Base-by-base conservation (phyloP, 2,113 vertebrate genomes). In the Cynoglossus semilaevis region DNA sequence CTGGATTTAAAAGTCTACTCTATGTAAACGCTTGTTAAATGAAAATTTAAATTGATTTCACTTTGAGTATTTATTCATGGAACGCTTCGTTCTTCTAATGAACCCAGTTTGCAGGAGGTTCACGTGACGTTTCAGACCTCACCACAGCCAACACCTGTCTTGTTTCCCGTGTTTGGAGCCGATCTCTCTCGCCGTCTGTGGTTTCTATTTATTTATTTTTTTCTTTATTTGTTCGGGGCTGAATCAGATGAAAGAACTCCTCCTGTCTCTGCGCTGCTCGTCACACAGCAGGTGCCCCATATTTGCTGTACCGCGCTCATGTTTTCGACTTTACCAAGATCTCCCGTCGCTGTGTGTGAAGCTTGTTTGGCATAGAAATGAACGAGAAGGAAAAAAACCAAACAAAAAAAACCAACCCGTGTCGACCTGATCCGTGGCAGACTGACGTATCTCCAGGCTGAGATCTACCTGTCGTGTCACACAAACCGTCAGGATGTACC, bases 241-340 rank as follows among this genome's bases (percentile, higher is more conserved):
- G 2, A 48, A 63, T 76, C 62, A 19, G 59, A 79, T 74, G 67
- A 70, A 79, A 83, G 64, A 49, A 70, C 65, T 78, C 63, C 73
- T 56, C 42, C 3, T 43, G 58, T 34, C 57, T 69, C 61, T 45
- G 73, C 46, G 76, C 70, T 76, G 77, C 80, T 77, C 58, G 18
- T 81, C 71, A 55, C 70, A 35, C 81, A 63, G 72, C 82, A 74
- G 81, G 84, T 60, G 76, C 63, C 67, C 71, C 53, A 29, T 70
- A 42, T 82, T 67, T 73, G 41, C 46, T 46, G 6, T 50, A 15
- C 37, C 49, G 37, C 37, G 29, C 52, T 57, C 38, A n/a, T 74
- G 62, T 65, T 59, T 48, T 58, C 48, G 22, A 18, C 54, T 68
- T 63, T 54, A 56, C 15, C 63, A 17, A 81, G 55, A 67, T 55